These are phyloP conservation scores for Rhynchophorus ferrugineus DNA, from an alignment of 1,140 invertebrate genomes.

Conservation along the genomic window DNA sequence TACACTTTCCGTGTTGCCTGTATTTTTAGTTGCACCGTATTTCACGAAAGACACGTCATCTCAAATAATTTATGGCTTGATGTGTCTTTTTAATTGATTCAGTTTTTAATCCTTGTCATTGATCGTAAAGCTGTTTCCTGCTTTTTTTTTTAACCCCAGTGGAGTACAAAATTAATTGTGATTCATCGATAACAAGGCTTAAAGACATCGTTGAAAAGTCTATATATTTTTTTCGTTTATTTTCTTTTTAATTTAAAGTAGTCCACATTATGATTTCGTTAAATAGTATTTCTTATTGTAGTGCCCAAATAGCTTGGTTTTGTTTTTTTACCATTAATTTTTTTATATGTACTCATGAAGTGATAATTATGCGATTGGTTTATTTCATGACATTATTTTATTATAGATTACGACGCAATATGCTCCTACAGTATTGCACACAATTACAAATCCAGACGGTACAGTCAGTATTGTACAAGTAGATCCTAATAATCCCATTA, in stretches of 20 bases:
- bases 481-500: constrained; percentile 89
- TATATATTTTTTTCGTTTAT: background rate
- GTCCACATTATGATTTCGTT: constrained; percentile 11
- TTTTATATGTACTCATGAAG: constrained; percentile 5
- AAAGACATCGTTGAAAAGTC: background rate
- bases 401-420: constrained; percentile 63
- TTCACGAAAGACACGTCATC: background rate
- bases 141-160: too few relatives aligned
- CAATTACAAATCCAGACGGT: constrained; percentile 93
- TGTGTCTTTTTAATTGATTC: too few relatives aligned
- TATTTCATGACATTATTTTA: constrained; percentile 16
- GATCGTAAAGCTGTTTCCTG: too few relatives aligned
- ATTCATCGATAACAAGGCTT: too few relatives aligned
- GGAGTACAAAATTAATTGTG: too few relatives aligned
- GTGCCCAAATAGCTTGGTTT: constrained; percentile 35
- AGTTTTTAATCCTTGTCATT: too few relatives aligned
- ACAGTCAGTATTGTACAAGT: constrained; percentile 94
- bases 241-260: constrained; percentile 1
- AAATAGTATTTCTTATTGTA: constrained; percentile 14
- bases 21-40: constrained; percentile 5
- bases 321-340: constrained; percentile 27
- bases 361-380: too few relatives aligned
- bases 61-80: too few relatives aligned
- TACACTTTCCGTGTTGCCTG: constrained; percentile 15
- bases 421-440: constrained; percentile 86